phyloP scores from a whole-genome alignment of 2,113 vertebrate species.

The Strigops habroptila region DNA sequence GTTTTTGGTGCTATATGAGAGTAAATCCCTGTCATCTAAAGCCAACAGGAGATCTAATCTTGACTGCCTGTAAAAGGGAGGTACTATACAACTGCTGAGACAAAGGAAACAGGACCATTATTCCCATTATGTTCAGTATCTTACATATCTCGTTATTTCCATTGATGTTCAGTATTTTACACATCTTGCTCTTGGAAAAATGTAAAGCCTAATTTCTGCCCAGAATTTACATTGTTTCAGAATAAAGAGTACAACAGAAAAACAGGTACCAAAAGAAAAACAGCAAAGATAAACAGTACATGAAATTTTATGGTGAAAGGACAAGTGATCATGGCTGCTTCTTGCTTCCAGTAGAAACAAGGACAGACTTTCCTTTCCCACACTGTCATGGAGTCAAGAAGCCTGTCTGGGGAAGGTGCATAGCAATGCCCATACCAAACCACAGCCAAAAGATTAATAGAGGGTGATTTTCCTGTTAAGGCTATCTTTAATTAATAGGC shows the following conservation, averaged over 20 bases:
- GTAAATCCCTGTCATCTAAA: slow-evolving; percentile 19
- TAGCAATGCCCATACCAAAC: neutral
- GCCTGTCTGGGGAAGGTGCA: neutral
- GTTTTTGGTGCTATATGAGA: slow-evolving; percentile 38
- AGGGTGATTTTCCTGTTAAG: neutral
- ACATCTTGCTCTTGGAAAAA: neutral
- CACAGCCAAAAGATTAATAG: neutral
- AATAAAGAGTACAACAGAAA: neutral
- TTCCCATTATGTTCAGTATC: neutral
- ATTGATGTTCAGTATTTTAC: neutral
- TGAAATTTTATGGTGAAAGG: neutral
- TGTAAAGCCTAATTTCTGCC: neutral
- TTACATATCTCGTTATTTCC: neutral
- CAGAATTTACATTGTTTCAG: neutral
- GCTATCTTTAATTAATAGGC: neutral
- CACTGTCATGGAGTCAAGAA: neutral
- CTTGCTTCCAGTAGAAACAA: neutral
- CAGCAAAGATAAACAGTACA: neutral
- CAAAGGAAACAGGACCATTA: neutral
- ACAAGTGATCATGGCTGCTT: neutral
- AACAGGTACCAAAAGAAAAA: neutral
- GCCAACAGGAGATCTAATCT: neutral
- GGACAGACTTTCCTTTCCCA: neutral
- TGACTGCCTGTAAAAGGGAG: neutral
- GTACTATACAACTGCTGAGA: neutral